phyloP scores from a whole-genome alignment of 2,113 vertebrate species.

The Tringa solitaria region DNA sequence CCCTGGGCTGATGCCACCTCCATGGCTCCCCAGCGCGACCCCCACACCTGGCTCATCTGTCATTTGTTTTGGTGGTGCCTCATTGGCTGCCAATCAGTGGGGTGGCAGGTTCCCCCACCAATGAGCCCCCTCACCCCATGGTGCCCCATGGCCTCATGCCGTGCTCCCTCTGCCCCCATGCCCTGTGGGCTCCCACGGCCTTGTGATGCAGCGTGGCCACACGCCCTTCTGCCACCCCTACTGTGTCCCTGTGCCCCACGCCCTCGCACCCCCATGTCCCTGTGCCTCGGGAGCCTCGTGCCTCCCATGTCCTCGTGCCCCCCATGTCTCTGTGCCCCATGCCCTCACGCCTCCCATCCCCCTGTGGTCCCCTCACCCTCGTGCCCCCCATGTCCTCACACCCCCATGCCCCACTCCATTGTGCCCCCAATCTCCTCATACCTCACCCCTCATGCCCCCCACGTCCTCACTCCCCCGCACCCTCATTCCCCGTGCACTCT shows the following conservation, averaged over 20 bases:
- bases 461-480: too few species aligned
- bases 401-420: too few species aligned
- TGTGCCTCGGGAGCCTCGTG: not conserved
- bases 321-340: not conserved
- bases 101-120: too few species aligned
- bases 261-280: not conserved
- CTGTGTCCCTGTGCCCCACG: not conserved
- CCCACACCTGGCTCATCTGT: not conserved
- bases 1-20: not conserved
- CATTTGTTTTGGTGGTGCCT: not conserved
- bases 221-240: not conserved
- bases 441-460: too few species aligned
- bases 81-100: not conserved
- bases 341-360: not conserved
- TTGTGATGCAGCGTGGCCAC: accelerated
- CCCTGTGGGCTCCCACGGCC: too few species aligned
- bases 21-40: accelerated
- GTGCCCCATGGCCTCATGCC: accelerated
- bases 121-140: accelerated
- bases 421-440: too few species aligned
- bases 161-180: not conserved
- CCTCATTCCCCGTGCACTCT: too few species aligned
- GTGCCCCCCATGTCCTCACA: not conserved
- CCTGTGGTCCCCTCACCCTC: not conserved
- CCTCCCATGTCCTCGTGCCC: not conserved